These are phyloP conservation scores for Coremacera marginata DNA, from an alignment of 2,888 invertebrate genomes.

Conservation along the genomic window DNA sequence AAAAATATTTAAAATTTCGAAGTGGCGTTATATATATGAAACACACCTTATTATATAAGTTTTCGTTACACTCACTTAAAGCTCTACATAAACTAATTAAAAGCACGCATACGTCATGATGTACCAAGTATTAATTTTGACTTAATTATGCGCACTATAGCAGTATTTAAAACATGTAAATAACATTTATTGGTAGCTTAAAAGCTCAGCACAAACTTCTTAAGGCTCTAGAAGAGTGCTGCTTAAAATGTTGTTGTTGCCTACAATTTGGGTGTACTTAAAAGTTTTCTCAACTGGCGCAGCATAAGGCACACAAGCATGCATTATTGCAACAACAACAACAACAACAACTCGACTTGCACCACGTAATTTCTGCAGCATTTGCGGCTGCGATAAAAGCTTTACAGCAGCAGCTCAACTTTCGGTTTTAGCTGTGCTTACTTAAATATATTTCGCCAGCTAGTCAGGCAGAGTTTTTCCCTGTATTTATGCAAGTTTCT, in stretches of 20 bases:
- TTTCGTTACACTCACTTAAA: not conserved
- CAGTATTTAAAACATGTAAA: too few species aligned
- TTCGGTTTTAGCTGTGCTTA: not conserved
- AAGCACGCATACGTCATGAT: not conserved
- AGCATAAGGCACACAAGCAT: too few species aligned
- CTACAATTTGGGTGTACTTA: too few species aligned
- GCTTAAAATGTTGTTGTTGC: too few species aligned
- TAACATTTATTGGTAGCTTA: too few species aligned
- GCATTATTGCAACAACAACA: too few species aligned
- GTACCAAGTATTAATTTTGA: not conserved
- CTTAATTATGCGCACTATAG: too few species aligned
- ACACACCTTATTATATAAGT: too few species aligned
- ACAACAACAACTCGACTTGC: too few species aligned
- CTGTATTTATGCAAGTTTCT: not conserved
- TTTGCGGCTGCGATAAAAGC: slow-evolving; percentile 7
- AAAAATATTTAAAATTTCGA: too few species aligned
- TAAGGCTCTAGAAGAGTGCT: not conserved
- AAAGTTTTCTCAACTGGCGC: too few species aligned
- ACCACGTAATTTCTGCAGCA: not conserved
- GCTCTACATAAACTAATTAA: not conserved
- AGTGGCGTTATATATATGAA: too few species aligned
- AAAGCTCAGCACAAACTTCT: not conserved
- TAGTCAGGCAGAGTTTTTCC: not conserved
- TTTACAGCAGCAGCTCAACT: not conserved
- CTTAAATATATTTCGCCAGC: not conserved